Conservation (phyloP, 1,140 invertebrate species). For the Neodiprion pinetum region DNA sequence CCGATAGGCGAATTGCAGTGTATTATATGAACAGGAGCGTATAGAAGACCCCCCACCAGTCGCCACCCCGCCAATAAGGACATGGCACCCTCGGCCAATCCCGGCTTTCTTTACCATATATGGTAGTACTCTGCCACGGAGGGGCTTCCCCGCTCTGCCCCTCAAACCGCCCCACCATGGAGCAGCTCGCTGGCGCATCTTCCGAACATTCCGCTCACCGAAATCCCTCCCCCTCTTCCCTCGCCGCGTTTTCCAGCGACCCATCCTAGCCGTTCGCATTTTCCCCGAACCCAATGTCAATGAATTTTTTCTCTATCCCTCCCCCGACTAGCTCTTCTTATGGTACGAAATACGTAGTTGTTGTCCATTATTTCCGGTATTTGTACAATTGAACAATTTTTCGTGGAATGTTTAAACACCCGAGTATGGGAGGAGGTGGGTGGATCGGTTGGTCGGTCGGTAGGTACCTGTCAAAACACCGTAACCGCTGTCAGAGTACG, state of each 20-base stretch:
- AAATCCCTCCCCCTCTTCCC: neutral
- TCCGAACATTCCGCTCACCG: neutral
- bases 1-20: slow-evolving; percentile 44
- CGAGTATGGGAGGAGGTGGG: too few species aligned
- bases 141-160: slow-evolving; percentile 34
- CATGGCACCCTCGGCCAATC: slow-evolving; percentile 59
- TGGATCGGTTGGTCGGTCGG: too few species aligned
- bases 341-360: too few species aligned
- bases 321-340: neutral
- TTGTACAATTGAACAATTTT: too few species aligned
- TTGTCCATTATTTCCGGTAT: too few species aligned
- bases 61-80: slow-evolving; percentile 50
- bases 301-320: slow-evolving; percentile 2
- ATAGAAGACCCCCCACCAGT: slow-evolving; percentile 36
- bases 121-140: slow-evolving; percentile 54
- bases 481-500: neutral
- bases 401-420: too few species aligned
- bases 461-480: neutral
- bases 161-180: slow-evolving; percentile 20
- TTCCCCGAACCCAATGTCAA: slow-evolving; percentile 8
- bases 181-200: neutral
- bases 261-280: neutral
- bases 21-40: slow-evolving; percentile 56
- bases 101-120: slow-evolving; percentile 65
- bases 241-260: neutral